These are phyloP conservation scores for Drosophila miranda DNA, from an alignment of 1,140 invertebrate genomes.

Conservation along the genomic window DNA sequence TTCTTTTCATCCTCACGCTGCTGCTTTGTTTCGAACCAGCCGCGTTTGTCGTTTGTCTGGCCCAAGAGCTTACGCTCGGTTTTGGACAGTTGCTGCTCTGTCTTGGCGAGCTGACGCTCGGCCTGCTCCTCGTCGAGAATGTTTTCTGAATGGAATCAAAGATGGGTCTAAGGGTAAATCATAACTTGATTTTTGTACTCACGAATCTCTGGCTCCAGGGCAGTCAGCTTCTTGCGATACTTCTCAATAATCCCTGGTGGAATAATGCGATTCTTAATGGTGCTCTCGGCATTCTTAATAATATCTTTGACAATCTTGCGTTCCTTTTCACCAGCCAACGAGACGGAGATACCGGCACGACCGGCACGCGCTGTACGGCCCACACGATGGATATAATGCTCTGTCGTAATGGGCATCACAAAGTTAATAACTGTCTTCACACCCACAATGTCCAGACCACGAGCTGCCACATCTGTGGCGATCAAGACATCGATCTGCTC, in stretches of 20 bases:
- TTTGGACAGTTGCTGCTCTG: slow-evolving; percentile 93
- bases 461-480: slow-evolving; percentile 97
- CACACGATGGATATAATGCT: slow-evolving; percentile 97
- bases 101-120: slow-evolving; percentile 91
- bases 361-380: slow-evolving; percentile 97
- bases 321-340: slow-evolving; percentile 96
- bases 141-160: slow-evolving; percentile 82
- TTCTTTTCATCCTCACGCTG: slow-evolving; percentile 91
- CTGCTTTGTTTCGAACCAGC: slow-evolving; percentile 95
- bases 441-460: slow-evolving; percentile 97
- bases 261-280: slow-evolving; percentile 94
- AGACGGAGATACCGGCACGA: slow-evolving; percentile 93
- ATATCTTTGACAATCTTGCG: slow-evolving; percentile 95
- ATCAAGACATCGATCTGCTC: slow-evolving; percentile 95
- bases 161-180: not conserved
- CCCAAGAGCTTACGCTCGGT: slow-evolving; percentile 89
- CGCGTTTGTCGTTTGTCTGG: slow-evolving; percentile 83
- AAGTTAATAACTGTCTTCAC: slow-evolving; percentile 99
- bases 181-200: slow-evolving; percentile 29
- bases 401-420: slow-evolving; percentile 95
- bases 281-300: slow-evolving; percentile 92
- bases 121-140: slow-evolving; percentile 93
- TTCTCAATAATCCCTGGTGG: slow-evolving; percentile 94
- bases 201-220: slow-evolving; percentile 90
- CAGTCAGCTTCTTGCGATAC: slow-evolving; percentile 89